phyloP scores from a whole-genome alignment of 2,113 vertebrate species.

The Brachyhypopomus occidentalis region DNA sequence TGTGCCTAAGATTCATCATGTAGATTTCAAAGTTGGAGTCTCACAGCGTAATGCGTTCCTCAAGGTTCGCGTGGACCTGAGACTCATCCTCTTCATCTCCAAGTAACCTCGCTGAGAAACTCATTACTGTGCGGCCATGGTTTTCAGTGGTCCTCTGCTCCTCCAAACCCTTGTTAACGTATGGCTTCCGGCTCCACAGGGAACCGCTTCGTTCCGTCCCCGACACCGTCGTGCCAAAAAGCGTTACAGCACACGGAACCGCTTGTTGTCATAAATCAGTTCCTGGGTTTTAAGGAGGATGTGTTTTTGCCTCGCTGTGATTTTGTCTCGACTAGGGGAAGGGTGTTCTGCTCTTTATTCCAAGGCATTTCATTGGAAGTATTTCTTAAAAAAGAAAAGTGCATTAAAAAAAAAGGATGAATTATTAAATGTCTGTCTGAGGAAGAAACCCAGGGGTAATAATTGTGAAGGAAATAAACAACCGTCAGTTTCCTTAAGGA shows the following conservation, averaged over 20 bases:
- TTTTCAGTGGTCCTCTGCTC: neutral
- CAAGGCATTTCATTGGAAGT: neutral
- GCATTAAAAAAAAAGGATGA: conserved; percentile 62
- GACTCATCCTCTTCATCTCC: conserved; percentile 16
- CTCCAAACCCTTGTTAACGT: neutral
- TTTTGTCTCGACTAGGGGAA: neutral
- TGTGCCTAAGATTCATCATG: conserved; percentile 51
- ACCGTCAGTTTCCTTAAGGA: conserved; percentile 61
- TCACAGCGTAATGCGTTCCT: conserved; percentile 23
- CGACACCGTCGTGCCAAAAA: neutral
- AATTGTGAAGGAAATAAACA: conserved; percentile 67
- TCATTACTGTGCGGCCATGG: conserved; percentile 20
- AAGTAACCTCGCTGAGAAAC: conserved; percentile 17
- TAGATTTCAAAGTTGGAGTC: conserved; percentile 16
- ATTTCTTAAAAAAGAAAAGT: conserved; percentile 45
- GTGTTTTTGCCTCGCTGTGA: conserved; percentile 7
- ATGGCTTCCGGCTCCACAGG: neutral
- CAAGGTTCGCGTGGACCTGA: conserved; percentile 49
- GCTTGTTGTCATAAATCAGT: conserved; percentile 6
- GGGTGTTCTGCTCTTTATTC: neutral
- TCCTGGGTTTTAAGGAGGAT: neutral
- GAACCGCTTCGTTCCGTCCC: neutral
- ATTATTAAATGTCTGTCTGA: conserved; percentile 69
- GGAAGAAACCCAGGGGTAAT: conserved; percentile 63
- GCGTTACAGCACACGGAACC: neutral